Percentiles rank a stretch among this genome's conserved stretches.
Conservation (phyloP, 2,888 invertebrate genomes). For the Nebria brevicollis region DNA sequence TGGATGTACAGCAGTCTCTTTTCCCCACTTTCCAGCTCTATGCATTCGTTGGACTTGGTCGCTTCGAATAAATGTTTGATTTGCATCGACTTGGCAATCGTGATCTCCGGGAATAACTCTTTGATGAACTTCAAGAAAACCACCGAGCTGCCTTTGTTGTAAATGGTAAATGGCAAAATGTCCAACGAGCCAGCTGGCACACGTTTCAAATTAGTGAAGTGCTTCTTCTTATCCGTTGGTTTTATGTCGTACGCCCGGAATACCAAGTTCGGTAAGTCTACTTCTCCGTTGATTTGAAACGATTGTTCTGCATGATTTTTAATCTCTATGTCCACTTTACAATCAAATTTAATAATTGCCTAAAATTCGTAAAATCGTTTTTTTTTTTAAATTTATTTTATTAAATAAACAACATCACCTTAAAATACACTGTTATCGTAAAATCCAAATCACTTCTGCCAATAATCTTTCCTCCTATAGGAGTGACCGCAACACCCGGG, state of each 20-base stretch:
- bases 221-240: not conserved
- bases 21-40: slow-evolving; percentile 54
- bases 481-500: slow-evolving; percentile 52
- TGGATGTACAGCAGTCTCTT: slow-evolving; percentile 58
- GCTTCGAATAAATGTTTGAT: slow-evolving; percentile 21
- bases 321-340: slow-evolving; percentile 48
- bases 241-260: slow-evolving; percentile 66
- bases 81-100: slow-evolving; percentile 53
- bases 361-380: not conserved
- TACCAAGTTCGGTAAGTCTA: slow-evolving; percentile 65
- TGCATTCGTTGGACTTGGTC: slow-evolving; percentile 39
- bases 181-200: slow-evolving; percentile 59
- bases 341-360: slow-evolving; percentile 46
- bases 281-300: slow-evolving; percentile 64
- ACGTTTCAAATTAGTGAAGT: slow-evolving; percentile 59
- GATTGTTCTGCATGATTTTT: slow-evolving; percentile 62
- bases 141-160: slow-evolving; percentile 55
- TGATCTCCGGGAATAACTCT: slow-evolving; percentile 59
- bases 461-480: slow-evolving; percentile 51
- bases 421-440: slow-evolving; percentile 50
- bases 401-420: not conserved
- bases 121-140: slow-evolving; percentile 56
- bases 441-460: slow-evolving; percentile 52
- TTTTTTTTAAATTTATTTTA: no score
- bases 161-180: slow-evolving; percentile 54